Base-by-base conservation (phyloP, 2,797 vertebrate species). In the Onychomys torridus region DNA sequence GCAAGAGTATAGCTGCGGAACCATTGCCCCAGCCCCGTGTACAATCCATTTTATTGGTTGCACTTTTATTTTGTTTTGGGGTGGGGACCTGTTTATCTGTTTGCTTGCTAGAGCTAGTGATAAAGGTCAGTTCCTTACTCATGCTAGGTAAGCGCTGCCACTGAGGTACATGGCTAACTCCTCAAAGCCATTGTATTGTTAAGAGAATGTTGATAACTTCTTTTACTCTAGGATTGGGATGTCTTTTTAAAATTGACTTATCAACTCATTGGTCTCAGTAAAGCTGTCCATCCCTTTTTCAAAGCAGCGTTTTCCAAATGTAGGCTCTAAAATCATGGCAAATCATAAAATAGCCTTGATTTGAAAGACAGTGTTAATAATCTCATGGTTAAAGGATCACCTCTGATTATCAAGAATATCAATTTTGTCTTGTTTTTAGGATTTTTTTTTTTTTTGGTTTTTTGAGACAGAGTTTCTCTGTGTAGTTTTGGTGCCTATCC, bases 361-460 rank as follows among this genome's bases (percentile, higher is more conserved):
- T 55, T 77, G 71, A 96, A 96, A 76, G 92, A 91, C 57, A 63
- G 57, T 85, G 88, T 90, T 89, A 92, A 73, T 95, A 91, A 81
- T 90, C 17, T 95, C 46, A 61, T 49, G 16, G 59, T 57, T 32
- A 89, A 89, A 94, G 19, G 12, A 88, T 94, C 89, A 57, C 40
- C 61, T 76, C 65, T 81, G 65, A 89, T 93, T 92, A 91, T 89
- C 34, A 76, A 93, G 32, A 55, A 55, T 7, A 27, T 76, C 86
- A 63, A 43, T 86, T 94, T 93, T 84, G 89, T 77, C 63, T 73
- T 52, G 52, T 94, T 90, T 40, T 27, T 83, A 59, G 11, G 10
- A 37, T 52, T 52, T 52, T 52, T 52, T 52, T 52, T 52, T 52
- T 52, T 52, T 52, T 52, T 52, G 14, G 52, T 52, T 52, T 52